Evolutionary conservation across 2,888 invertebrate genomes (phyloP).

Genomic region (Pediacus dermestoides): DNA sequence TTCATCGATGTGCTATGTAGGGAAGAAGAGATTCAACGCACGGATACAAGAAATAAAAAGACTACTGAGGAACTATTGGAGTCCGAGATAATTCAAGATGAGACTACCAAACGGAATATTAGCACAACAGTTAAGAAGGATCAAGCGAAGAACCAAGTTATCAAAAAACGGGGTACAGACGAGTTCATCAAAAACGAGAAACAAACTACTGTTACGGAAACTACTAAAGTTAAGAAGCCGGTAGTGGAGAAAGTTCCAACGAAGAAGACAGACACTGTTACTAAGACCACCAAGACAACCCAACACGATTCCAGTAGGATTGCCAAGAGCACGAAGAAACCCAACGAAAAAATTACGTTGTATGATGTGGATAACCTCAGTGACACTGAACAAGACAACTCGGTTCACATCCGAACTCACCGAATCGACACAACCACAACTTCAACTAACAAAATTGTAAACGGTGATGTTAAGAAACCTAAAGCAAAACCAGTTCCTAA

Average conservation of each 20-base stretch:
- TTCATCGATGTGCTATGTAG: slow-evolving; percentile 35
- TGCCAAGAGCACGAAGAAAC: slow-evolving; percentile 20
- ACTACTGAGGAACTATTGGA: slow-evolving; percentile 26
- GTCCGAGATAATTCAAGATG: slow-evolving; percentile 27
- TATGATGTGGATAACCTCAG: slow-evolving; percentile 31
- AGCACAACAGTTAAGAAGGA: slow-evolving; percentile 36
- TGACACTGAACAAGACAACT: slow-evolving; percentile 27
- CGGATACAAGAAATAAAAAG: slow-evolving; percentile 23
- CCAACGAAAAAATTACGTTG: slow-evolving; percentile 26
- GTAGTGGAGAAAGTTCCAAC: slow-evolving; percentile 13
- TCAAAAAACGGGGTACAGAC: slow-evolving; percentile 17
- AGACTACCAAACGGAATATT: slow-evolving; percentile 10
- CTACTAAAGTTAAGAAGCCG: slow-evolving; percentile 4
- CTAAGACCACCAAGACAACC: background rate
- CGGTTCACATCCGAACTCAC: slow-evolving; percentile 33
- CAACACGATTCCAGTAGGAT: too few relatives aligned
- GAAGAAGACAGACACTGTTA: too few relatives aligned
- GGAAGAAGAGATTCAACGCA: slow-evolving; percentile 37
- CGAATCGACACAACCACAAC: slow-evolving; percentile 32
- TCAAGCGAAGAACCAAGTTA: slow-evolving; percentile 18
- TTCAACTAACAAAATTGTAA: slow-evolving; percentile 19
- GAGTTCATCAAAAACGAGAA: slow-evolving; percentile 27
- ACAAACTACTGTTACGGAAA: slow-evolving; percentile 21
- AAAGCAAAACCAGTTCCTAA: slow-evolving; percentile 19
- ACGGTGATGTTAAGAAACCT: slow-evolving; percentile 25